These are phyloP conservation scores for Pectinophora gossypiella DNA, from an alignment of 1,140 invertebrate genomes.

Conservation along the genomic window DNA sequence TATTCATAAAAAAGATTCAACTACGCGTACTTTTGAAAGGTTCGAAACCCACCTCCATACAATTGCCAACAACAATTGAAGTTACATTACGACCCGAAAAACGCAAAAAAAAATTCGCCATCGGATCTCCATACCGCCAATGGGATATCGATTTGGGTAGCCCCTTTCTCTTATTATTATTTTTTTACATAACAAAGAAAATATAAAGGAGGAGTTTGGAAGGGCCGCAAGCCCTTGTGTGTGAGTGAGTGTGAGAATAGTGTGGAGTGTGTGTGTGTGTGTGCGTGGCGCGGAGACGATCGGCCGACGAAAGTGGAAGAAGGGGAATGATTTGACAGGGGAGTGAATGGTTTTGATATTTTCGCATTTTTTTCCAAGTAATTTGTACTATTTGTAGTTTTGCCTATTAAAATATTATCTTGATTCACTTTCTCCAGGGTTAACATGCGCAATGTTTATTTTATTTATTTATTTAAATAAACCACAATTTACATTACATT, in stretches of 20 bases:
- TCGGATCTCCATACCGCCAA: constrained; percentile 45
- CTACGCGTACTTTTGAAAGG: background rate
- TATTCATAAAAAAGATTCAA: no score
- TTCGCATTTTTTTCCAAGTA: no score
- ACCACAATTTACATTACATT: no score
- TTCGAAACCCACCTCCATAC: background rate
- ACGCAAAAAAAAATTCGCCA: constrained; percentile 18
- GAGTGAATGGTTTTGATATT: constrained; percentile 29
- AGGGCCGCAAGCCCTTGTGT: constrained; percentile 36
- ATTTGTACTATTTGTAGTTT: no score
- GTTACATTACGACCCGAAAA: background rate
- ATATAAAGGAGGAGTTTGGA: constrained; percentile 67
- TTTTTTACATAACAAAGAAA: constrained; percentile 74
- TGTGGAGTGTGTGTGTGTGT: constrained; percentile 36
- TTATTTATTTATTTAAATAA: no score
- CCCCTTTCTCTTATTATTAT: constrained; percentile 71
- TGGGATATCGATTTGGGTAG: constrained; percentile 67
- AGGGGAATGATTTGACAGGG: constrained; percentile 57
- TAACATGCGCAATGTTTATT: no score
- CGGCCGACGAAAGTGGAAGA: constrained; percentile 54
- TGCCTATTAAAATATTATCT: no score
- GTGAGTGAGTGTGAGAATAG: constrained; percentile 45
- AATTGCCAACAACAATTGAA: no score
- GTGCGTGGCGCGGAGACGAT: constrained; percentile 58
- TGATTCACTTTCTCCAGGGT: no score